Percentiles rank a stretch among this genome's conserved stretches.
These are phyloP conservation scores for Brachionus asplanchnoidis DNA, from an alignment of 1,140 invertebrate genomes.

Conservation along the genomic window DNA sequence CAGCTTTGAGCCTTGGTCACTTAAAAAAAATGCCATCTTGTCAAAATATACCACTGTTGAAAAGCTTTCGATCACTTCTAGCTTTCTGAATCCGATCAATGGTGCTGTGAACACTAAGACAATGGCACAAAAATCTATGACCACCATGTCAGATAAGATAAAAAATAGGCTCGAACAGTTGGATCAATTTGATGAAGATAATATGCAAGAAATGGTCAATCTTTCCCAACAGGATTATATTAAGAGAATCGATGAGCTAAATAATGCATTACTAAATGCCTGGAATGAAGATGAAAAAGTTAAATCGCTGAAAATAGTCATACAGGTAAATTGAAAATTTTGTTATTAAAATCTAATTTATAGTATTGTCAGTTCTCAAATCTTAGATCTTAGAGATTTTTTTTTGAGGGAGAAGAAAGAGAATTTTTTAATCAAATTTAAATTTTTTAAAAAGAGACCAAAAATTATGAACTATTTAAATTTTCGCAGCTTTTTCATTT, in stretches of 20 bases:
- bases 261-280: conserved; percentile 76
- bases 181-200: conserved; percentile 77
- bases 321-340: conserved; percentile 63
- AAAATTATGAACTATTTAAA: too few relatives aligned
- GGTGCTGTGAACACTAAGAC: conserved; percentile 39
- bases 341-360: too few relatives aligned
- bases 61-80: conserved; percentile 79
- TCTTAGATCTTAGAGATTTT: too few relatives aligned
- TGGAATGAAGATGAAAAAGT: conserved; percentile 91
- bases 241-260: conserved; percentile 76
- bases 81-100: conserved; percentile 62
- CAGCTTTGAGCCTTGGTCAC: conserved; percentile 69
- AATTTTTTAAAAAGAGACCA: conserved; percentile 25
- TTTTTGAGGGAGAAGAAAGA: too few relatives aligned
- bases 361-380: too few relatives aligned
- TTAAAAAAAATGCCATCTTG: conserved; percentile 68
- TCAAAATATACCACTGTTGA: conserved; percentile 84
- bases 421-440: not conserved
- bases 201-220: conserved; percentile 72
- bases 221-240: conserved; percentile 86
- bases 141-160: conserved; percentile 76
- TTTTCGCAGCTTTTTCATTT: too few relatives aligned
- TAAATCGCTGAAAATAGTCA: conserved; percentile 89
- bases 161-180: conserved; percentile 83
- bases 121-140: conserved; percentile 49